These are phyloP conservation scores for Cyprinodon variegatus DNA, from an alignment of 2,113 vertebrate genomes.

Conservation along the genomic window DNA sequence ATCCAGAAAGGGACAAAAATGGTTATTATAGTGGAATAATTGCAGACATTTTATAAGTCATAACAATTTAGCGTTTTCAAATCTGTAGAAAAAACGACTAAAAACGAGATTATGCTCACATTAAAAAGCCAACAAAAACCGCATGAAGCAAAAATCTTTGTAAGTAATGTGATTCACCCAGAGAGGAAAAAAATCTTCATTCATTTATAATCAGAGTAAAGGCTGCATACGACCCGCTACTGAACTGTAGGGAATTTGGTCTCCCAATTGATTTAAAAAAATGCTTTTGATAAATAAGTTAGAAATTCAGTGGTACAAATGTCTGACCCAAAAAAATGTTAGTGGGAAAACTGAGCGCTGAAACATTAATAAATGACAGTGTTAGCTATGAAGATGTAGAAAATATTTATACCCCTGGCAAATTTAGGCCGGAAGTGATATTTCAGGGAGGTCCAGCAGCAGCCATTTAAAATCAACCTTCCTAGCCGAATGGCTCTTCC, in stretches of 20 bases:
- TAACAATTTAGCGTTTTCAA: background rate
- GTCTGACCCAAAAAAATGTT: background rate
- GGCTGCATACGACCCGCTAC: no score
- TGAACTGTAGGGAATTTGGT: no score
- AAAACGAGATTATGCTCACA: background rate
- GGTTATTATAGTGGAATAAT: background rate
- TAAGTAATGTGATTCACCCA: background rate
- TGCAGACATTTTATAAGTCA: background rate
- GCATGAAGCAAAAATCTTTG: background rate
- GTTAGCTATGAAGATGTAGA: no score
- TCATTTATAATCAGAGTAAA: no score
- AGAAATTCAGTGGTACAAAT: background rate
- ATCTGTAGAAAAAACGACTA: background rate
- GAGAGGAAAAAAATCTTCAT: background rate
- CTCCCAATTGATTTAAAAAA: no score
- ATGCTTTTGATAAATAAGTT: background rate
- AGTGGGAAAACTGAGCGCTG: no score
- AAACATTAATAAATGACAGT: background rate
- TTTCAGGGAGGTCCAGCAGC: background rate
- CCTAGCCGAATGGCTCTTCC: no score
- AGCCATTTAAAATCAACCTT: no score
- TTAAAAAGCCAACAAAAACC: background rate
- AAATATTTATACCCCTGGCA: background rate
- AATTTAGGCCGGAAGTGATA: background rate
- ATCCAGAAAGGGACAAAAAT: slow-evolving; percentile 4